These are phyloP conservation scores for Nephrocerus scutellatus DNA, from an alignment of 2,888 invertebrate species.

Conservation along the genomic window DNA sequence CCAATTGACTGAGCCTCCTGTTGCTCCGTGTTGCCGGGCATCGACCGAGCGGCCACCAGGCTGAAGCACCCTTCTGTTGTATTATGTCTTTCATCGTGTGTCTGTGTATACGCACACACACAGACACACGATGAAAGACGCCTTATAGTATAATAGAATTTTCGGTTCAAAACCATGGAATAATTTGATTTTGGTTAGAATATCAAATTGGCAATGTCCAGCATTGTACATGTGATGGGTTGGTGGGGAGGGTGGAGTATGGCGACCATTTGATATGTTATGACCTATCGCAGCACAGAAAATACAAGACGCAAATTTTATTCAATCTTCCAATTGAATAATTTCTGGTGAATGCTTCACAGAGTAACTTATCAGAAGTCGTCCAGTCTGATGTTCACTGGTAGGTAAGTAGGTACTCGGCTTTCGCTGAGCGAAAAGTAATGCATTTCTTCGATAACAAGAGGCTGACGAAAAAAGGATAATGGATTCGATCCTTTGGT, in stretches of 20 bases:
- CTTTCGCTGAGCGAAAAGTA: too few species aligned
- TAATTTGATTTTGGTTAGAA: slow-evolving; percentile 30
- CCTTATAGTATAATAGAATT: slow-evolving; percentile 27
- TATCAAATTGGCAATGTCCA: slow-evolving; percentile 22
- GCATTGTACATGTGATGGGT: slow-evolving; percentile 12
- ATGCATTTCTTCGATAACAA: slow-evolving; percentile 29
- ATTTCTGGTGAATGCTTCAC: too few species aligned
- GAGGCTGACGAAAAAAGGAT: not conserved
- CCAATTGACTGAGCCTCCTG: slow-evolving; percentile 39
- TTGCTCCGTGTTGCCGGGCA: too few species aligned
- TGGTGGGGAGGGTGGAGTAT: slow-evolving; percentile 17
- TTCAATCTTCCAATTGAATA: slow-evolving; percentile 47
- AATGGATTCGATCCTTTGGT: too few species aligned
- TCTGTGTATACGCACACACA: too few species aligned
- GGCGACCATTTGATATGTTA: too few species aligned
- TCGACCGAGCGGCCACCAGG: too few species aligned
- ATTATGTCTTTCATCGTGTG: too few species aligned
- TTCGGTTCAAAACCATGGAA: slow-evolving; percentile 28
- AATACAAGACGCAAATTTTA: slow-evolving; percentile 45
- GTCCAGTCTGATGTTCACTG: too few species aligned
- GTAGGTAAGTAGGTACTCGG: slow-evolving; percentile 1
- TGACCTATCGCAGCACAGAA: not conserved
- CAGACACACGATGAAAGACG: too few species aligned
- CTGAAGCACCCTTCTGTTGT: too few species aligned
- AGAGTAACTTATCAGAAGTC: too few species aligned